A percentile compares a stretch with the other conserved stretches of the same genome.
phyloP scores from a whole-genome alignment of 2,797 vertebrate species.

The Ambastaia sidthimunki region DNA sequence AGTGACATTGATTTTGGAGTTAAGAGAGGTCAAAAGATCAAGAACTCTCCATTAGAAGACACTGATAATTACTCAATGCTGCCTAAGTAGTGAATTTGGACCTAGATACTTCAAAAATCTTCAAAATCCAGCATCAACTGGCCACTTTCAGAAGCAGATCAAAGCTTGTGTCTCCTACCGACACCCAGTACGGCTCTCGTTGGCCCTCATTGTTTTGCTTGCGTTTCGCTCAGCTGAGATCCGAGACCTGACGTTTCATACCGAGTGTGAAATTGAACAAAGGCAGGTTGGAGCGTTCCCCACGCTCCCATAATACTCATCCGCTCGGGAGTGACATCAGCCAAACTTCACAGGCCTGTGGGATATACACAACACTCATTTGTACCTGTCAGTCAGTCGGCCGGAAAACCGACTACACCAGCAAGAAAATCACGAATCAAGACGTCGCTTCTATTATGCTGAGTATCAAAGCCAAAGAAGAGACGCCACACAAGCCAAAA shows the following conservation, averaged over 20 bases:
- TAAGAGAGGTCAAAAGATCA: slow-evolving; percentile 41
- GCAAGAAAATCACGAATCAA: slow-evolving; percentile 50
- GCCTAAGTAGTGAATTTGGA: not conserved
- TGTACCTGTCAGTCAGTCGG: slow-evolving; percentile 74
- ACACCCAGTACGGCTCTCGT: slow-evolving; percentile 7
- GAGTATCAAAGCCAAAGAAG: slow-evolving; percentile 68
- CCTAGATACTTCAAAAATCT: not conserved
- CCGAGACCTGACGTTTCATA: slow-evolving; percentile 60
- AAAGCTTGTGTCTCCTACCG: slow-evolving; percentile 18
- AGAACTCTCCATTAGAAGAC: slow-evolving; percentile 29
- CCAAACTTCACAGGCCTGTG: slow-evolving; percentile 56
- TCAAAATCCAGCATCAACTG: not conserved
- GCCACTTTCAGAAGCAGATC: not conserved
- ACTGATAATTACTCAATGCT: slow-evolving; percentile 21
- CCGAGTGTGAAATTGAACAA: slow-evolving; percentile 66
- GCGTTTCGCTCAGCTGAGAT: slow-evolving; percentile 53
- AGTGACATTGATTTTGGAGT: slow-evolving; percentile 55
- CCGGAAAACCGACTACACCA: slow-evolving; percentile 43
- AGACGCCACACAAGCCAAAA: slow-evolving; percentile 40
- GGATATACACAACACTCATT: slow-evolving; percentile 75
- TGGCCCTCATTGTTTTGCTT: slow-evolving; percentile 28
- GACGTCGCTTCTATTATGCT: slow-evolving; percentile 56
- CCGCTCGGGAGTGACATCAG: slow-evolving; percentile 57
- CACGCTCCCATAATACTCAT: slow-evolving; percentile 50
- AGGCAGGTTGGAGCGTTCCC: slow-evolving; percentile 55